phyloP scores from a whole-genome alignment of 2,888 invertebrate genomes.

The Drosophila lacicola region DNA sequence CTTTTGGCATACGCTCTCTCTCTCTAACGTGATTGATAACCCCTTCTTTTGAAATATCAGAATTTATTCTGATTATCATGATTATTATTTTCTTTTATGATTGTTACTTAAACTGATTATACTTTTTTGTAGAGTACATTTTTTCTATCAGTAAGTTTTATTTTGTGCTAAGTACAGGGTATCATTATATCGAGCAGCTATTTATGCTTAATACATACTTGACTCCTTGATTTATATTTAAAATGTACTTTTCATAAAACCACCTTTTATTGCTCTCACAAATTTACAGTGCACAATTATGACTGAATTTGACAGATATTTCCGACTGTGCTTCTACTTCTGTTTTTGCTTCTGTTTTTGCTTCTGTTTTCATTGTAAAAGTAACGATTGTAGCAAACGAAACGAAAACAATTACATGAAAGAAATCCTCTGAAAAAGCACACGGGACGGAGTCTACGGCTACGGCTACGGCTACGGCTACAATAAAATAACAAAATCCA shows the following conservation, averaged over 20 bases:
- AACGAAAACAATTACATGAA: slow-evolving; percentile 76
- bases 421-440: slow-evolving; percentile 68
- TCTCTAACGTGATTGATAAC: no score
- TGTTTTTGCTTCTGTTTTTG: slow-evolving; percentile 16
- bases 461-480: slow-evolving; percentile 19
- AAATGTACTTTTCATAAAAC: no score
- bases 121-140: no score
- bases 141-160: no score
- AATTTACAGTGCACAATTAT: slow-evolving; percentile 59
- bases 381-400: slow-evolving; percentile 56
- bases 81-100: no score
- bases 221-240: no score
- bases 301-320: slow-evolving; percentile 52
- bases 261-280: not conserved
- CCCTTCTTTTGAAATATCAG: no score
- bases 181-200: not conserved
- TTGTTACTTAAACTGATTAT: no score
- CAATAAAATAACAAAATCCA: slow-evolving; percentile 77
- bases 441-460: slow-evolving; percentile 53
- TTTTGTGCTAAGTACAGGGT: no score
- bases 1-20: no score
- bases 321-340: slow-evolving; percentile 7
- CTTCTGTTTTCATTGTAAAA: slow-evolving; percentile 60
- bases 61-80: no score
- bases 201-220: no score